These are phyloP conservation scores for Sebastiscus albofasciatus DNA, from an alignment of 2,797 vertebrate species.

Conservation along the genomic window DNA sequence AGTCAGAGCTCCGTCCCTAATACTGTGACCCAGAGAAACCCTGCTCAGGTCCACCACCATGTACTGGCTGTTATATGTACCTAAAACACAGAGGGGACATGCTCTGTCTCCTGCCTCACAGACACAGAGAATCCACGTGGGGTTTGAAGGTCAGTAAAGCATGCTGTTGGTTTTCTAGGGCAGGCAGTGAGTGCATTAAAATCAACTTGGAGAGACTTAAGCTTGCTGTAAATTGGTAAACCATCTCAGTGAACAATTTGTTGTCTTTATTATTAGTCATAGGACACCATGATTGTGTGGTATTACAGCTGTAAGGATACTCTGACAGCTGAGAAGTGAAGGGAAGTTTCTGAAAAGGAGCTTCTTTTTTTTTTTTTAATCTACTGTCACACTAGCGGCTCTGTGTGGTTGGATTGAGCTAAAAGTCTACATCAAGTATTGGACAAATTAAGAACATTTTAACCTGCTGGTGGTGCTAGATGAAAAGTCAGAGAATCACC, in stretches of 20 bases:
- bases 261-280: not conserved
- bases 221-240: not conserved
- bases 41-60: conserved; percentile 92
- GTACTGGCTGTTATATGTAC: conserved; percentile 94
- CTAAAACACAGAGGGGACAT: conserved; percentile 63
- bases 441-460: not conserved
- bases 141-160: not conserved
- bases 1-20: conserved; percentile 85
- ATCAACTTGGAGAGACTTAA: not conserved
- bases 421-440: not conserved
- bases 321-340: not conserved
- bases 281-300: not conserved
- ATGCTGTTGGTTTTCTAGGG: not conserved
- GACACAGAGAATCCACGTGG: not conserved
- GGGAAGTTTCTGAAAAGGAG: not conserved
- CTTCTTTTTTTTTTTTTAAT: not conserved
- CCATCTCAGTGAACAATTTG: not conserved
- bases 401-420: not conserved
- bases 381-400: not conserved
- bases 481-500: not conserved
- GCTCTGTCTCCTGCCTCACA: not conserved
- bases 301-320: not conserved
- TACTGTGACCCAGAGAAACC: conserved; percentile 80
- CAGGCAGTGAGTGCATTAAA: not conserved
- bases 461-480: not conserved